phyloP scores from a whole-genome alignment of 2,113 vertebrate genomes.

The Tor tambroides region DNA sequence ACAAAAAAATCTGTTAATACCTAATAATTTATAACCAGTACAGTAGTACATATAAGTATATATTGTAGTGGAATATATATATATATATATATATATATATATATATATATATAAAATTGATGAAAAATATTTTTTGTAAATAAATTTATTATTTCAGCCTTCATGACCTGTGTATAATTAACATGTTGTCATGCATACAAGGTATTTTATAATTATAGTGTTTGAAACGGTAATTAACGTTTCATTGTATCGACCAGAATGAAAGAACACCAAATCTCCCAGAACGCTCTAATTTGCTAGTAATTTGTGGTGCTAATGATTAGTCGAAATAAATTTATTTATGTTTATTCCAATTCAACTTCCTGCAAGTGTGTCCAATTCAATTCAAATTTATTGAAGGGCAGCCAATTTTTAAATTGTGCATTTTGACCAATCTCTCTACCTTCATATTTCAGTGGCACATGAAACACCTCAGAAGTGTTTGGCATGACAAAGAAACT shows the following conservation, averaged over 20 bases:
- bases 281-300: neutral
- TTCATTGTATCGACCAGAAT: neutral
- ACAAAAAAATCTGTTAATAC: too few species aligned
- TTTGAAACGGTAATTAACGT: neutral
- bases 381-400: neutral
- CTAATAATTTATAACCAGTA: too few species aligned
- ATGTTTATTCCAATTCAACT: neutral
- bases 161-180: neutral
- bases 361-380: neutral
- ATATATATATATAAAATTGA: too few species aligned
- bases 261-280: neutral
- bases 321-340: neutral
- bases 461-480: conserved; percentile 59
- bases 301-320: neutral
- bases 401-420: neutral
- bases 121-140: too few species aligned
- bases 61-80: too few species aligned
- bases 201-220: too few species aligned
- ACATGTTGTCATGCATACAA: neutral
- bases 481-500: conserved; percentile 53
- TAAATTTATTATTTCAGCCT: too few species aligned
- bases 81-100: too few species aligned
- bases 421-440: neutral
- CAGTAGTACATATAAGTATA: too few species aligned
- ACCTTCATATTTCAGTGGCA: neutral